Percentiles rank a stretch among this genome's conserved stretches.
Evolutionary conservation across 2,113 vertebrate genomes (phyloP).

Genomic region (Brachionichthys hirsutus): DNA sequence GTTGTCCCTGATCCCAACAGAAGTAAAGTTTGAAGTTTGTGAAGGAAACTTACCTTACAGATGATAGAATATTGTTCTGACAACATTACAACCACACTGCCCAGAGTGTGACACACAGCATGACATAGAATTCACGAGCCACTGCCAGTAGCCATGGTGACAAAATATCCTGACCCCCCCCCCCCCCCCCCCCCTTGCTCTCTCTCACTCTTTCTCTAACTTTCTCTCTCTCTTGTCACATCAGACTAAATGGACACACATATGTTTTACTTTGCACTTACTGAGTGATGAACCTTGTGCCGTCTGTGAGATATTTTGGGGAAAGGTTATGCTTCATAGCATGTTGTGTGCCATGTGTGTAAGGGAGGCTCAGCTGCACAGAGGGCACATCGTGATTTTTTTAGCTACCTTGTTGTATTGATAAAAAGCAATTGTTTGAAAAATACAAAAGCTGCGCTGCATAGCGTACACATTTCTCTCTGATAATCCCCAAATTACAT

Average conservation of each 20-base stretch:
- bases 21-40: background rate
- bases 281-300: background rate
- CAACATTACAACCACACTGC: background rate
- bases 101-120: slow-evolving; percentile 23
- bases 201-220: background rate
- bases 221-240: background rate
- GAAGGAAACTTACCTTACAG: slow-evolving; percentile 45
- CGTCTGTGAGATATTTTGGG: slow-evolving; percentile 12
- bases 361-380: slow-evolving; percentile 32
- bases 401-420: background rate
- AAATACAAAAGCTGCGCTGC: too few species aligned
- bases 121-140: slow-evolving; percentile 50
- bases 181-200: slow-evolving; percentile 7
- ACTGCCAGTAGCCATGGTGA: slow-evolving; percentile 69
- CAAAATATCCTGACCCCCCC: slow-evolving; percentile 73
- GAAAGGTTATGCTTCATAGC: background rate
- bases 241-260: background rate
- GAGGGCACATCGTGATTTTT: background rate
- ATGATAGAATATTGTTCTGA: slow-evolving; percentile 1
- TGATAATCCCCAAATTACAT: too few species aligned
- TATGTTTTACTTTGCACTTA: background rate
- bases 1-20: background rate
- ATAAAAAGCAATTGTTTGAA: too few species aligned
- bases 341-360: slow-evolving; percentile 9
- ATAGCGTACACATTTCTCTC: too few species aligned